These are phyloP conservation scores for Selenia dentaria DNA, from an alignment of 2,888 invertebrate genomes.

Conservation along the genomic window DNA sequence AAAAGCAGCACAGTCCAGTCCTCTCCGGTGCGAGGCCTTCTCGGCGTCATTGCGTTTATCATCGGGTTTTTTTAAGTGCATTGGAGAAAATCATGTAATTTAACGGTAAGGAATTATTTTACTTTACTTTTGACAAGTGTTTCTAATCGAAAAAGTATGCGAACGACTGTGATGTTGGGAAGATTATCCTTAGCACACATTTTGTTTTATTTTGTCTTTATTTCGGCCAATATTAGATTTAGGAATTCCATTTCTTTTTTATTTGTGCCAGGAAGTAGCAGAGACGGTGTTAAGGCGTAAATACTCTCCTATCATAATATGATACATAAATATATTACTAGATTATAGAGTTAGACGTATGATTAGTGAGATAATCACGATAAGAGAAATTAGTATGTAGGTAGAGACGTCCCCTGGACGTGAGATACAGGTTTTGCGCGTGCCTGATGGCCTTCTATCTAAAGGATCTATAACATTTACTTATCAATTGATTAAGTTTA, in stretches of 20 bases:
- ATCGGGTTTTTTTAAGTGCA: constrained; percentile 45
- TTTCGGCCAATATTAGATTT: background rate
- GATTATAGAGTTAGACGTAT: constrained; percentile 19
- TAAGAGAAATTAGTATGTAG: constrained; percentile 21
- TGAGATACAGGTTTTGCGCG: constrained; percentile 40
- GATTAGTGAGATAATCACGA: constrained; percentile 22
- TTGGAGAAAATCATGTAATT: constrained; percentile 60
- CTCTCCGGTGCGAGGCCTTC: constrained; percentile 35
- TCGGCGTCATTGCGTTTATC: constrained; percentile 60
- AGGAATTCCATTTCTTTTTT: background rate
- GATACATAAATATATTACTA: too few species aligned
- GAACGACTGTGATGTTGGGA: background rate
- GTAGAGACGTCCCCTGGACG: constrained; percentile 22
- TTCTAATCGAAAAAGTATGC: background rate
- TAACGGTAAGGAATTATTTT: constrained; percentile 45
- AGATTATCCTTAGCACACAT: too few species aligned
- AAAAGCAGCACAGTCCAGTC: constrained; percentile 54
- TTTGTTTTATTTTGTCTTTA: background rate
- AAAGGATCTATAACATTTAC: constrained; percentile 21
- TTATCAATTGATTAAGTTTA: constrained; percentile 22
- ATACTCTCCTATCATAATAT: too few species aligned
- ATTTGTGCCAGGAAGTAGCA: background rate
- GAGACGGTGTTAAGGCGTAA: too few species aligned
- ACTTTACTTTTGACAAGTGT: background rate
- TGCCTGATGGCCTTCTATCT: constrained; percentile 46